Conservation (phyloP, 2,888 invertebrate species). For the Schrankia costaestrigalis region DNA sequence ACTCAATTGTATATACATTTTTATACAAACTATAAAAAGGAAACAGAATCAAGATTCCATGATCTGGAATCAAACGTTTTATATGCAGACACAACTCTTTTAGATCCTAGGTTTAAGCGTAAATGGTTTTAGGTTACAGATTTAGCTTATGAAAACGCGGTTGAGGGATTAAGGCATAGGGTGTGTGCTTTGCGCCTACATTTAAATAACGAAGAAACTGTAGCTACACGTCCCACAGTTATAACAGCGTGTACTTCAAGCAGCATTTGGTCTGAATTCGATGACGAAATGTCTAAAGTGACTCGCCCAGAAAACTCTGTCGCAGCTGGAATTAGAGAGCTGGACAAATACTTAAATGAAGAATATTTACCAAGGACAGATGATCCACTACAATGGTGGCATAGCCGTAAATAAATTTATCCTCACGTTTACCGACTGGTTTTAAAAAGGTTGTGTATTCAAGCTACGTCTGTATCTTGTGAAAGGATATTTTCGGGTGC, state of each 20-base stretch:
- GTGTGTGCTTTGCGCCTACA: no score
- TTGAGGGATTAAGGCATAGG: slow-evolving; percentile 3
- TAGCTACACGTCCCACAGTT: no score
- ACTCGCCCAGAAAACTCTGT: slow-evolving; percentile 6
- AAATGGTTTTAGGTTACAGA: slow-evolving; percentile 3
- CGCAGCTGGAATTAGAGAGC: slow-evolving; percentile 5
- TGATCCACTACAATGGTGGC: slow-evolving; percentile 7
- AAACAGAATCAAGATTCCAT: not conserved
- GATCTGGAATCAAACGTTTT: slow-evolving; percentile 3
- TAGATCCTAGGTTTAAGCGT: slow-evolving; percentile 4
- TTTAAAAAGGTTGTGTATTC: slow-evolving; percentile 8
- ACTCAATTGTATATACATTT: no score
- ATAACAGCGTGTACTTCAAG: not conserved
- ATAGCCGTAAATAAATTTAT: slow-evolving; percentile 4
- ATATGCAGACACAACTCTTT: slow-evolving; percentile 3
- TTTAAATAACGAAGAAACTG: no score
- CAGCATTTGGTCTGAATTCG: slow-evolving; percentile 7
- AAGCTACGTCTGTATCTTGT: slow-evolving; percentile 6
- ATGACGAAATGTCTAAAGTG: slow-evolving; percentile 1
- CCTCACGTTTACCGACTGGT: slow-evolving; percentile 4
- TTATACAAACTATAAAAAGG: no score
- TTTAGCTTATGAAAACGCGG: not conserved
- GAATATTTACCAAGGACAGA: slow-evolving; percentile 3
- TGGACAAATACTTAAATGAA: slow-evolving; percentile 3
- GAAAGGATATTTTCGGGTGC: slow-evolving; percentile 7